Conservation (phyloP, 2,113 vertebrate species). For the Mustela lutreola region DNA sequence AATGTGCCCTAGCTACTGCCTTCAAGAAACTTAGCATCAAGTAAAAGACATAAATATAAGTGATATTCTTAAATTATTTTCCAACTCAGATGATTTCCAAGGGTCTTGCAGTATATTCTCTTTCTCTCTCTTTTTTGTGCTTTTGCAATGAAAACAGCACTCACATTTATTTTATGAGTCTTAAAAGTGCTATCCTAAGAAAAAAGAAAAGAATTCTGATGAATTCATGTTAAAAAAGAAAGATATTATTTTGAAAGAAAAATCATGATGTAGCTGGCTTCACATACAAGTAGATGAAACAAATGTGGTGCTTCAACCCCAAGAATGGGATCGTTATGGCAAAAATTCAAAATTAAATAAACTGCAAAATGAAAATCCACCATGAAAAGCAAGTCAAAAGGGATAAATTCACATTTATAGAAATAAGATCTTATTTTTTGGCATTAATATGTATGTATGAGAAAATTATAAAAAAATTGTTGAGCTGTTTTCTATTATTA, state of each 20-base stretch:
- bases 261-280: neutral
- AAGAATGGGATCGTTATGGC: neutral
- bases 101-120: fast-evolving
- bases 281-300: conserved; percentile 7
- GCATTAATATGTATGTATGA: neutral
- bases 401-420: neutral
- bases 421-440: neutral
- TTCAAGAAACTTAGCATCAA: neutral
- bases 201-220: neutral
- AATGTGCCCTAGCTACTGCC: neutral
- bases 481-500: neutral
- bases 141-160: neutral
- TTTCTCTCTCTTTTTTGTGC: neutral
- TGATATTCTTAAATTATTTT: neutral
- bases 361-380: neutral
- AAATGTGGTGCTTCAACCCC: neutral
- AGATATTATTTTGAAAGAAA: neutral
- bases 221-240: neutral
- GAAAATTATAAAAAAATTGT: neutral
- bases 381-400: neutral
- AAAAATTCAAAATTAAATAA: conserved; percentile 27
- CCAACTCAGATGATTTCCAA: neutral
- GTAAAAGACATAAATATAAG: neutral
- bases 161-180: neutral
- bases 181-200: neutral